Conservation (phyloP, 2,888 invertebrate genomes). For the Oligia fasciuncula region DNA sequence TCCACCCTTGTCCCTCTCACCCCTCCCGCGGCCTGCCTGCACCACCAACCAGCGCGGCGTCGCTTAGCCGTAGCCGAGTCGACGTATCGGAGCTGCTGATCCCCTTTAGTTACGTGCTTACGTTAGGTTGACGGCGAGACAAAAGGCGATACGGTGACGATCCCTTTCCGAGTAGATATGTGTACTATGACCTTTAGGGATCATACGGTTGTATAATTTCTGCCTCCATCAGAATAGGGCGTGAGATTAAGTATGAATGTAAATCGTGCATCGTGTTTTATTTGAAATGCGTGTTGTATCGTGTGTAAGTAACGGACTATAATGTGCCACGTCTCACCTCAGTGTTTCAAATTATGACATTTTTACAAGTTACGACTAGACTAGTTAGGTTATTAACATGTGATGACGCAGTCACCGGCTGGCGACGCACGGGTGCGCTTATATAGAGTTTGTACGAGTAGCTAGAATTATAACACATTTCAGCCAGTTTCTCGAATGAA, state of each 20-base stretch:
- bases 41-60: too few species aligned
- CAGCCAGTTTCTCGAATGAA: neutral
- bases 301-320: constrained; percentile 66
- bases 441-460: constrained; percentile 21
- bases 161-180: too few species aligned
- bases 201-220: neutral
- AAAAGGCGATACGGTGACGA: too few species aligned
- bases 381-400: constrained; percentile 47
- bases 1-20: too few species aligned
- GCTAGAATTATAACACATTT: neutral
- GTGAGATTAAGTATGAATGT: neutral
- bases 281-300: constrained; percentile 61
- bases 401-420: constrained; percentile 38
- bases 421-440: neutral
- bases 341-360: constrained; percentile 75
- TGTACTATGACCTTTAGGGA: too few species aligned
- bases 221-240: neutral
- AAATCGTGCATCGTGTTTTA: constrained; percentile 47
- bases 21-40: too few species aligned
- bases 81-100: too few species aligned
- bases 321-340: constrained; percentile 79
- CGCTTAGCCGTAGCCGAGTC: too few species aligned
- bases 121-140: too few species aligned
- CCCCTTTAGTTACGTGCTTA: too few species aligned
- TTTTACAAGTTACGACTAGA: constrained; percentile 66